Base-by-base conservation (phyloP, 2,797 vertebrate genomes). In the Etheostoma perlongum region DNA sequence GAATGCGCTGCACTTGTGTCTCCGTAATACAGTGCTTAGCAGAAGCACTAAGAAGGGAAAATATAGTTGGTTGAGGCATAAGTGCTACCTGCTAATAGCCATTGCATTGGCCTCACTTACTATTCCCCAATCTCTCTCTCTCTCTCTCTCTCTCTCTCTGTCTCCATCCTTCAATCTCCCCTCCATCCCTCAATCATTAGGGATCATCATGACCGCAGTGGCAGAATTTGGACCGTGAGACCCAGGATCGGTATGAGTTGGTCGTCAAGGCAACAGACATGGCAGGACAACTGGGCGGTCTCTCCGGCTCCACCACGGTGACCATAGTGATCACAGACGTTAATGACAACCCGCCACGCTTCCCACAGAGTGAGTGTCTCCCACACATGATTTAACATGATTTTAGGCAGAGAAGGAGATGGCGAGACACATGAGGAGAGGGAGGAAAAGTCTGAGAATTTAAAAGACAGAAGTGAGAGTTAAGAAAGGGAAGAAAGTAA, bases 191-290 rank as follows among this genome's bases (percentile, higher is more conserved):
- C 66, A 23, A 82, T 91, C 77, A 89, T 66, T 91, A 98, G 97
- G 98, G 55, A 95, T 98, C 91, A 98, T 99, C 94, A 96, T 96
- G 88, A 99, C 98, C 0, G 98, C 98, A 0, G 97, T 99, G 89
- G 95, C 97, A 4, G 97, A 99, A 99, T 95, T 95, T 99, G 61
- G 98, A 99, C 94, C 96, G 98, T 0, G 98, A 99, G 94, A 99
- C 96, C 0, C 97, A 97, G 93, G 98, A 99, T 91, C 97, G 97
- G 60, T 99, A 99, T 0, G 97, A 99, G 93, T 94, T 99, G 94
- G 98, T 99, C 67, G 97, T 99, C 93, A 97, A 97, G 78, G 98
- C 98, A 46, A 99, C 96, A 1, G 98, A 99, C 93, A 99, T 99
- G 98, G 98, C 97, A 0, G 98, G 98, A 72, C 98, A 99, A 94